phyloP scores from a whole-genome alignment of 2,113 vertebrate species.

The Xiphophorus maculatus region DNA sequence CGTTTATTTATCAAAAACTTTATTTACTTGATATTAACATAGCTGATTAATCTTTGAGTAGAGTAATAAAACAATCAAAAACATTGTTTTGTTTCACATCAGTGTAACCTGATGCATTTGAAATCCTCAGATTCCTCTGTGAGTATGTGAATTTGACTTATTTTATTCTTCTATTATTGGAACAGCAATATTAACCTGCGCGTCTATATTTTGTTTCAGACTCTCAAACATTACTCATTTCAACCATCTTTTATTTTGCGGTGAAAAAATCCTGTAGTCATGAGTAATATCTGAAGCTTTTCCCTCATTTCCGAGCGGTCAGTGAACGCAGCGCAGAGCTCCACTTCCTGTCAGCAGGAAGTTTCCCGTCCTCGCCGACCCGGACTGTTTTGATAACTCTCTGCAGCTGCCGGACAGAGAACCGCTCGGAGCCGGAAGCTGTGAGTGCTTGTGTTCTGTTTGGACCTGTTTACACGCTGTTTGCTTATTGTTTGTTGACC shows the following conservation, averaged over 20 bases:
- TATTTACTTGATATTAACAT: too few relatives aligned
- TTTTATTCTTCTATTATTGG: not conserved
- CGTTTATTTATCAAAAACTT: too few relatives aligned
- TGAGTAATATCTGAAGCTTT: too few relatives aligned
- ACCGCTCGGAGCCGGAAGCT: not conserved
- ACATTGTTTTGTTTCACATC: not conserved
- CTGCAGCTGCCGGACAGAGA: not conserved
- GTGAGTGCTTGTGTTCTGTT: constrained; percentile 2
- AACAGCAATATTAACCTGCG: not conserved
- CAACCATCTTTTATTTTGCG: not conserved
- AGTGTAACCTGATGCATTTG: not conserved
- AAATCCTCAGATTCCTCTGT: not conserved
- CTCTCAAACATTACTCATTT: not conserved
- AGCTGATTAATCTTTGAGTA: too few relatives aligned
- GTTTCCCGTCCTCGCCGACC: not conserved
- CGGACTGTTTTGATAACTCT: not conserved
- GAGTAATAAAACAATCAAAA: not conserved
- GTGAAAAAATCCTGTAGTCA: not conserved
- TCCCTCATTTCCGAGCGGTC: constrained; percentile 21
- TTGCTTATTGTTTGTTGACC: not conserved
- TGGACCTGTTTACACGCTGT: not conserved
- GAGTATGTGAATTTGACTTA: not conserved
- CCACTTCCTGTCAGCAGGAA: constrained; percentile 56
- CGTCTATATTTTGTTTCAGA: not conserved
- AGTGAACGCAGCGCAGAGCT: constrained; percentile 48